phyloP scores from a whole-genome alignment of 2,113 vertebrate genomes.

The Accipiter virgatus region DNA sequence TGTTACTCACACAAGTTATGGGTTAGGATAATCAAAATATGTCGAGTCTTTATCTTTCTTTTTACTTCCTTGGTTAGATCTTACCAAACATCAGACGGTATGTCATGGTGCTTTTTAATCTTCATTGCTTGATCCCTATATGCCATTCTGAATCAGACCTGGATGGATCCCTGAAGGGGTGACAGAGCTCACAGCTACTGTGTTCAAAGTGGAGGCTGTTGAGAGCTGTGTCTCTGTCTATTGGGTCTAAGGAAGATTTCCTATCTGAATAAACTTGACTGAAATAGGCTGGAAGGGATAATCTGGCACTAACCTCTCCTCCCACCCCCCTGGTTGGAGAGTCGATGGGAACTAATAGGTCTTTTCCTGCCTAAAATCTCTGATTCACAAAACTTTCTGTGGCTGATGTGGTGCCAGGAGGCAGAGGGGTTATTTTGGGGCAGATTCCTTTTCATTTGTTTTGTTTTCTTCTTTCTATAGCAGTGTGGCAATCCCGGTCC shows the following conservation, averaged over 20 bases:
- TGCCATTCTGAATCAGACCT: background rate
- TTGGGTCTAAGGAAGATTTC: background rate
- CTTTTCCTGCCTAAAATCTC: constrained; percentile 27
- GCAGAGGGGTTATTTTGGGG: constrained; percentile 49
- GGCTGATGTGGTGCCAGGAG: background rate
- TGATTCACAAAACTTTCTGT: constrained; percentile 18
- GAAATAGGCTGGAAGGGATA: background rate
- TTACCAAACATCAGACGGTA: background rate
- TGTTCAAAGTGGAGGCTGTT: background rate
- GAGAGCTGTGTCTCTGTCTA: background rate
- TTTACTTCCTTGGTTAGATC: background rate
- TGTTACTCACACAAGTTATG: background rate
- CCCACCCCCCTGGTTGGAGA: background rate
- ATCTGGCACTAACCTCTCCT: background rate
- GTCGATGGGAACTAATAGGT: background rate
- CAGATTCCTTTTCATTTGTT: constrained; percentile 46
- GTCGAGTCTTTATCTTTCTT: background rate
- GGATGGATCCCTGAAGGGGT: background rate
- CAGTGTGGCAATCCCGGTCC: constrained; percentile 28
- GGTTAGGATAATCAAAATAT: background rate
- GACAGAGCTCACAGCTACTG: background rate
- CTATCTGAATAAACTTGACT: background rate
- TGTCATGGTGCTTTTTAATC: background rate
- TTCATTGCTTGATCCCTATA: background rate
- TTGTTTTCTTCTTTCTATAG: constrained; percentile 54